Base-by-base conservation (phyloP, 1,140 invertebrate genomes). In the Limonius californicus region DNA sequence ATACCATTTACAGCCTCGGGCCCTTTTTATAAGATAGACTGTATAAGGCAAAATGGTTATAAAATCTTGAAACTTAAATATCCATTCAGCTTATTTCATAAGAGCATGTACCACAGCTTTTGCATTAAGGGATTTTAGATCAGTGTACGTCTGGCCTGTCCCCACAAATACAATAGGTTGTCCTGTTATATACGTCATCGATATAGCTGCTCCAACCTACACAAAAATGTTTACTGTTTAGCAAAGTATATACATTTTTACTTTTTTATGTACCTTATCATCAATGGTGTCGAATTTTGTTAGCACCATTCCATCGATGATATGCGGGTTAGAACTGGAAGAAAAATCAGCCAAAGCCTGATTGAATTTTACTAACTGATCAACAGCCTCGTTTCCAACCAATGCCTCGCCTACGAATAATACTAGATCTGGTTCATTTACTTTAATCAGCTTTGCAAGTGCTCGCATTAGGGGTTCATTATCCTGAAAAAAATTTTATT, bases 211-310 rank as follows among this genome's bases (percentile, higher is more conserved):
- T 18, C 98, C 98, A 53, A 99, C 96, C 90, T 93, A 68, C 42
- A 81, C 80, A 66, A 54, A 55, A 4, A 6, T 14, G 20, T 2
- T 55, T 1, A 30, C 6, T 3, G 21, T 55, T 27, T n/a, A 27
- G 9, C 3, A 43, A 12, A 43, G n/a, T 43, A 43, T 11, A 11
- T 6, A 50, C 15, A 45, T 14, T 19, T 68, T 65, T 27, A 27
- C 3, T 4, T 4, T 3, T 27, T 4, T 27, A 9, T 27, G 70
- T 76, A 92, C 91, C 83, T 99, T 99, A 77, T 99, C 97, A 80
- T 99, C 97, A 73, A 99, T 98, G 1, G 97, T 99, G 77, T 99
- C 97, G 80, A 99, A 99, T 80, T 99, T 99, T 9, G 97, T 99
- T 1, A 99, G 81, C 2, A 99, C 94, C 67, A 99, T 99, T 19